These are phyloP conservation scores for Hypomecis punctinalis DNA, from an alignment of 2,888 invertebrate genomes.

Conservation along the genomic window DNA sequence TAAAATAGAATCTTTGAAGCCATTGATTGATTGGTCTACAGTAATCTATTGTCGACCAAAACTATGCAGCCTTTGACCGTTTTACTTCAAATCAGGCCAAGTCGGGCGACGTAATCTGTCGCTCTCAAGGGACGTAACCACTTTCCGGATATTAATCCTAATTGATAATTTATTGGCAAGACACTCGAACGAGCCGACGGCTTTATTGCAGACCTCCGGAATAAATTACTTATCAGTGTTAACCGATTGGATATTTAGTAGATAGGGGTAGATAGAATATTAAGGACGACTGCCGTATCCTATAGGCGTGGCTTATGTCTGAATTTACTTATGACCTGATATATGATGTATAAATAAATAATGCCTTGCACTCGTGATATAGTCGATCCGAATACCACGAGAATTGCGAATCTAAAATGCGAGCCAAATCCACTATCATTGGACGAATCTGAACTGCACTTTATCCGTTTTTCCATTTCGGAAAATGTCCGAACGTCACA, in stretches of 20 bases:
- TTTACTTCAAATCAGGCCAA: background rate
- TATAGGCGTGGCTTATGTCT: background rate
- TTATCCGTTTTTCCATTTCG: too few relatives aligned
- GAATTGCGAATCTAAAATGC: too few relatives aligned
- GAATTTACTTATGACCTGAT: conserved; percentile 5
- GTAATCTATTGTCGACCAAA: background rate
- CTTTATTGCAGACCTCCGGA: conserved; percentile 36
- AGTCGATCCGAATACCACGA: too few relatives aligned
- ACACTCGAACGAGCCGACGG: conserved; percentile 31
- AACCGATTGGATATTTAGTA: conserved; percentile 26
- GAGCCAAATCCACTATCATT: too few relatives aligned
- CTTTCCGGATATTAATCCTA: conserved; percentile 49
- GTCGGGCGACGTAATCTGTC: conserved; percentile 49
- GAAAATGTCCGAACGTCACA: too few relatives aligned
- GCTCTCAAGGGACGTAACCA: conserved; percentile 37
- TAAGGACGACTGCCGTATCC: background rate
- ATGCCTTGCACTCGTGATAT: too few relatives aligned
- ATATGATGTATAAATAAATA: too few relatives aligned
- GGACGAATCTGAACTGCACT: too few relatives aligned
- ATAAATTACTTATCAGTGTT: conserved; percentile 36
- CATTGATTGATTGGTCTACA: too few relatives aligned
- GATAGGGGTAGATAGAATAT: conserved; percentile 13
- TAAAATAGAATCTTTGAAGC: too few relatives aligned
- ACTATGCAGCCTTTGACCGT: background rate
- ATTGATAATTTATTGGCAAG: conserved; percentile 53